phyloP scores from a whole-genome alignment of 2,888 invertebrate species.

The Molorchus minor region DNA sequence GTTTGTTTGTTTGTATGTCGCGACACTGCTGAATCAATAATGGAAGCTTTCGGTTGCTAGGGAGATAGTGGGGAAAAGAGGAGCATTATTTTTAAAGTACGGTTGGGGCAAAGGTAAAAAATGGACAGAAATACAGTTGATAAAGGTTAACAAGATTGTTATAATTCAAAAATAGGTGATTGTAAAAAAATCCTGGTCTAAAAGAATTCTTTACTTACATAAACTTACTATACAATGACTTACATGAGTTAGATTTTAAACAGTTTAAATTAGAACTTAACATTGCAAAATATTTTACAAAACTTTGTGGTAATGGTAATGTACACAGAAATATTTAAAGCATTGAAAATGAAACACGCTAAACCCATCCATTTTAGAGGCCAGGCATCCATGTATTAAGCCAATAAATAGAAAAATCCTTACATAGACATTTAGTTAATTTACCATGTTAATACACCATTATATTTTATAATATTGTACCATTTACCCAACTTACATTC shows the following conservation, averaged over 20 bases:
- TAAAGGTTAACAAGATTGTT: neutral
- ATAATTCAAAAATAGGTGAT: too few species aligned
- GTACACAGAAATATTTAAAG: conserved; percentile 34
- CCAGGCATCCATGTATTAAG: conserved; percentile 48
- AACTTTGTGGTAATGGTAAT: conserved; percentile 31
- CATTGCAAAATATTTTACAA: conserved; percentile 40
- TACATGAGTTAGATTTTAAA: conserved; percentile 22
- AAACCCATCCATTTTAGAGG: conserved; percentile 39
- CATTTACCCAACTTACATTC: conserved; percentile 36
- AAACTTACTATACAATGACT: conserved; percentile 52
- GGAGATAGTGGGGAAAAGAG: neutral
- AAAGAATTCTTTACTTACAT: conserved; percentile 49
- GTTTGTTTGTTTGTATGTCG: too few species aligned
- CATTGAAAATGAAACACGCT: conserved; percentile 21
- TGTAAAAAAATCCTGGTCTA: conserved; percentile 20
- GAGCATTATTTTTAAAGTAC: neutral
- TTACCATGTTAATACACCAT: conserved; percentile 33
- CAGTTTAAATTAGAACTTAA: conserved; percentile 28
- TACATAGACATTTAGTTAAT: conserved; percentile 35
- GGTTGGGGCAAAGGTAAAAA: neutral
- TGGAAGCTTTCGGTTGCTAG: neutral
- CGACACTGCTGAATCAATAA: neutral
- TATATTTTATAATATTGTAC: conserved; percentile 31
- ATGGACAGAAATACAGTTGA: neutral
- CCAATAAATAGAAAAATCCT: conserved; percentile 32